phyloP scores from a whole-genome alignment of 2,113 vertebrate species.

The Proterorhinus semilunaris region DNA sequence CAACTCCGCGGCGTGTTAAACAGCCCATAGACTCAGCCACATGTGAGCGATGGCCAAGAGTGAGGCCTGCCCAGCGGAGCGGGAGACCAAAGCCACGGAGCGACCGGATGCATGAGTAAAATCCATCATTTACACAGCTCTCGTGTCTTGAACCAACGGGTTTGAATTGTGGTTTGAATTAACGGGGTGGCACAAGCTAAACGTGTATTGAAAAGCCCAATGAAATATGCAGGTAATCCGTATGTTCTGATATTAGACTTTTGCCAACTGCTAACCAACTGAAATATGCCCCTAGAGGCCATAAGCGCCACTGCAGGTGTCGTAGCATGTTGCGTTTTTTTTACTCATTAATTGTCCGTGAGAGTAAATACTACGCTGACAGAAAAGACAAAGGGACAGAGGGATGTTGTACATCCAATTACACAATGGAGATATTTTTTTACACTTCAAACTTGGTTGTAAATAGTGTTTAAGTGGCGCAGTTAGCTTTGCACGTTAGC shows the following conservation, averaged over 20 bases:
- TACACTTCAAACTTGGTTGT: too few species aligned
- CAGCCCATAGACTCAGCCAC: slow-evolving; percentile 28
- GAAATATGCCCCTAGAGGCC: too few species aligned
- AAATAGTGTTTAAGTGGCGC: too few species aligned
- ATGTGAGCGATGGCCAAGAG: slow-evolving; percentile 18
- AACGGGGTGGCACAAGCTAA: slow-evolving; percentile 26
- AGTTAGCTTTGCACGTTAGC: too few species aligned
- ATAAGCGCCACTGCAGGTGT: too few species aligned
- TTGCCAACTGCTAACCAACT: too few species aligned
- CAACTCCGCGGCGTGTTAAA: slow-evolving; percentile 53
- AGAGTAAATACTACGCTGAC: too few species aligned
- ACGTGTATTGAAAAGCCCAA: slow-evolving; percentile 1
- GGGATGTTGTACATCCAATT: too few species aligned
- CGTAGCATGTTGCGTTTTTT: too few species aligned
- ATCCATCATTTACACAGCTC: not conserved
- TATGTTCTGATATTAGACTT: not conserved
- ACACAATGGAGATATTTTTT: too few species aligned
- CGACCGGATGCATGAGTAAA: slow-evolving; percentile 16
- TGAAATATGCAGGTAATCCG: not conserved
- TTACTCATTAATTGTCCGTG: too few species aligned
- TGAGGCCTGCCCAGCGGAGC: slow-evolving; percentile 26
- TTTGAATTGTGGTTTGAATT: slow-evolving; percentile 36
- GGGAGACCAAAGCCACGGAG: slow-evolving; percentile 2
- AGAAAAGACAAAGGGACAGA: too few species aligned
- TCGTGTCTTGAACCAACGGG: slow-evolving; percentile 17